Conservation (phyloP, 2,113 vertebrate species). For the Chionomys nivalis region DNA sequence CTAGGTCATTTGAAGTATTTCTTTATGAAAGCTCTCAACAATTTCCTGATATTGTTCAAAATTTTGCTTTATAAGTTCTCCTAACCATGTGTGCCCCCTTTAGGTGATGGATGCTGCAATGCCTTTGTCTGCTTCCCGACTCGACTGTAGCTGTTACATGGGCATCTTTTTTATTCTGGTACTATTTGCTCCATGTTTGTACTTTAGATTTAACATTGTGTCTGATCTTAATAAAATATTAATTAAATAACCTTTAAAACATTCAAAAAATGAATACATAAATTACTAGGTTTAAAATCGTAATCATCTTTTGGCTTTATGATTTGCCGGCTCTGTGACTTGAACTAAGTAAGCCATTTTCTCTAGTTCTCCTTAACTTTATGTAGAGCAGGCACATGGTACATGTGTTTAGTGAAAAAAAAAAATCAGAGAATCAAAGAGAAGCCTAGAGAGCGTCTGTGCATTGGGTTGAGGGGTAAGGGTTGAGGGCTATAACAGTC, state of each 20-base stretch:
- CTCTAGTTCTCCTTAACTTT: neutral
- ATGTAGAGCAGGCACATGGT: neutral
- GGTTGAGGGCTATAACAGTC: fast-evolving
- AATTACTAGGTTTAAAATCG: neutral
- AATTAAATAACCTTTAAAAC: neutral
- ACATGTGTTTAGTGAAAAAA: neutral
- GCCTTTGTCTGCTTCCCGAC: neutral
- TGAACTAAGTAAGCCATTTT: neutral
- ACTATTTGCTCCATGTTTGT: neutral
- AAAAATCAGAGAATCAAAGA: neutral
- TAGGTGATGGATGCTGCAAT: neutral
- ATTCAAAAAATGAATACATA: neutral
- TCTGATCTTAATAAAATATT: neutral
- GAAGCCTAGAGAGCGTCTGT: neutral
- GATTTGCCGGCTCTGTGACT: neutral
- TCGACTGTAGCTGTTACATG: neutral
- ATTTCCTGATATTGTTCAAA: neutral
- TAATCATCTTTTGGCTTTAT: neutral
- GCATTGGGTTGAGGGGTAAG: fast-evolving
- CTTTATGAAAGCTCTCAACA: neutral
- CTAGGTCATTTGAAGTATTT: neutral
- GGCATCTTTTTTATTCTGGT: neutral
- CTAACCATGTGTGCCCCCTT: neutral
- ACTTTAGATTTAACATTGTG: neutral
- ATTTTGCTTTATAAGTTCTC: neutral